Evolutionary conservation across 2,888 invertebrate species (phyloP), one percentile per base, ranked within the genome.

Genomic region (Aleiodes alternator): DNA sequence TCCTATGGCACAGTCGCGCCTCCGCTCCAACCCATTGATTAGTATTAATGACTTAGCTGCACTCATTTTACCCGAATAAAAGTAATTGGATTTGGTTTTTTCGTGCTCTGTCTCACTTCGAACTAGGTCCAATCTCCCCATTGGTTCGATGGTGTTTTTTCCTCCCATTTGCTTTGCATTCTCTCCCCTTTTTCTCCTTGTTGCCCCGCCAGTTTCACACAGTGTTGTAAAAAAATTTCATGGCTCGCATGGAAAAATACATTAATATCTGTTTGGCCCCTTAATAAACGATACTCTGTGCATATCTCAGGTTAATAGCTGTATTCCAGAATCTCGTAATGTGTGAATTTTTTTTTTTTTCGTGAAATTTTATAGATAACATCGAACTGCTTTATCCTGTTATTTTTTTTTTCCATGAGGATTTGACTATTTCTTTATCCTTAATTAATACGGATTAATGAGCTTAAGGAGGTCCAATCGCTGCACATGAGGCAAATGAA

Each of bases 41-140:
- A 89, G 89, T 89, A 89, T 89, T 89, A 89, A 89, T 89, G 89
- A 89, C 89, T 88, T 88, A 88, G 89, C 88, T 87, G 88, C 88
- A 88, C 89, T 89, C 89, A 89, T 89, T 89, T 89, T 86, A 85
- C 87, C 88, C 88, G 88, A 89, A 89, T 89, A 88, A 89, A 89
- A 89, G 88, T 89, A 89, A 89, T 89, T 89, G 89, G 89, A 89
- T 89, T 89, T 89, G 87, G 88, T 87, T 88, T 87, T 23, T 68
- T 84, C 87, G 85, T 87, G 78, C 84, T 83, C 73, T 64, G 69
- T 61, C 75, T 71, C 75, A 31, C 50, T 72, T 50, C 43, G 43
- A 23, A 43, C 43, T 43, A 43, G 43, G 43, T 43, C 43, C 9
- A 8, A 43, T 43, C 43, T 43, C 43, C 43, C 43, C 43, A 43